These are phyloP conservation scores for Tympanoctomys barrerae DNA, from an alignment of 2,797 vertebrate species.

Conservation along the genomic window DNA sequence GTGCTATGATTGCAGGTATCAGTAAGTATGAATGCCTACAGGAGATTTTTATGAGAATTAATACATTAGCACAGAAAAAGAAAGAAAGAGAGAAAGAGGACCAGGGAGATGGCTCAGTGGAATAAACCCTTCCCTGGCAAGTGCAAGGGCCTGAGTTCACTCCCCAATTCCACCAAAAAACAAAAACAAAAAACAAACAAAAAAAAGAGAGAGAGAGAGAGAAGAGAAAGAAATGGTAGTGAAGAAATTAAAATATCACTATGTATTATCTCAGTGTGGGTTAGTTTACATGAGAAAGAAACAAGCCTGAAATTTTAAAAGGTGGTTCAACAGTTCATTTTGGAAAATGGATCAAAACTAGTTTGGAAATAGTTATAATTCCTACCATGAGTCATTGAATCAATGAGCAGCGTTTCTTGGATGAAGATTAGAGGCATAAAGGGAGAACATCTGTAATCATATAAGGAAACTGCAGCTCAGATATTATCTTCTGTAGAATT, in stretches of 20 bases:
- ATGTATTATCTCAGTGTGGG: neutral
- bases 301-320: neutral
- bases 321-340: too few species aligned
- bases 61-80: neutral
- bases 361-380: neutral
- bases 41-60: neutral
- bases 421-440: neutral
- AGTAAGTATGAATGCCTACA: neutral
- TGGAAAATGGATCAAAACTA: neutral
- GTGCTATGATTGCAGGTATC: neutral
- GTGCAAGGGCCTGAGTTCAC: too few species aligned
- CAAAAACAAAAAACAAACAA: too few species aligned
- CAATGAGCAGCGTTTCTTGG: neutral
- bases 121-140: too few species aligned
- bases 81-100: too few species aligned
- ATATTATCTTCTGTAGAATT: neutral
- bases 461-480: neutral
- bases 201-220: too few species aligned
- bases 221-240: too few species aligned
- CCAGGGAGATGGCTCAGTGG: too few species aligned
- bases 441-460: neutral
- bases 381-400: neutral
- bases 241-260: neutral
- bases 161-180: too few species aligned
- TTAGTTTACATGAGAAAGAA: neutral